phyloP scores from a whole-genome alignment of 1,140 invertebrate genomes.

The Acromyrmex heyeri region DNA sequence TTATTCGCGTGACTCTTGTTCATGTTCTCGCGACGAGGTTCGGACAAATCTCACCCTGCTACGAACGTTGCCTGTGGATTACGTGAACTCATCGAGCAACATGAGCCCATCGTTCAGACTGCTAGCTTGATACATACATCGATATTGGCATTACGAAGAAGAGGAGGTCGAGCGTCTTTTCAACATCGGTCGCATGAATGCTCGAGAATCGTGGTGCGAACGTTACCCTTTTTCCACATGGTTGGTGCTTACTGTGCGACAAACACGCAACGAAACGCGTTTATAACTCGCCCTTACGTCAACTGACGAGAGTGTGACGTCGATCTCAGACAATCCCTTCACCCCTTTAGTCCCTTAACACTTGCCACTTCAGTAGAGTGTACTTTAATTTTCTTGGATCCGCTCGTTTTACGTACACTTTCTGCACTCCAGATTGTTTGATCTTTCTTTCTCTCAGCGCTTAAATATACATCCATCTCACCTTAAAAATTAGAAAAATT shows the following conservation, averaged over 20 bases:
- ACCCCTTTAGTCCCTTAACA: not conserved
- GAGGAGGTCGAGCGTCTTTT: not conserved
- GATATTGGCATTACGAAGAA: constrained; percentile 34
- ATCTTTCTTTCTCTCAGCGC: not conserved
- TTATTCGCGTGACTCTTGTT: constrained; percentile 78
- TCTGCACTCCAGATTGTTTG: not conserved
- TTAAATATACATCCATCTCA: not conserved
- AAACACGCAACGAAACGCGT: not conserved
- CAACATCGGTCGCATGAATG: not conserved
- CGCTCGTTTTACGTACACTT: not conserved
- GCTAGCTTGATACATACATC: constrained; percentile 66
- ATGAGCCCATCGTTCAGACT: constrained; percentile 59
- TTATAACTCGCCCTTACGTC: not conserved
- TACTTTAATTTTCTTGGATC: not conserved
- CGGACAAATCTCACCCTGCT: constrained; percentile 45
- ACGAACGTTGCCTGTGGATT: constrained; percentile 49
- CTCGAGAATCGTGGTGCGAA: not conserved
- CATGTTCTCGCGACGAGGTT: constrained; percentile 69
- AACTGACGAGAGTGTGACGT: constrained; percentile 5
- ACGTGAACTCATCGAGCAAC: constrained; percentile 65
- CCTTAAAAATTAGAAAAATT: not conserved
- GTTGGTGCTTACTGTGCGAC: not conserved
- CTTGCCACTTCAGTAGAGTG: not conserved
- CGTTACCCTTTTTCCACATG: not conserved
- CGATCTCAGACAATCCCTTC: not conserved